phyloP scores from a whole-genome alignment of 2,113 vertebrate genomes.

The Cromileptes altivelis region DNA sequence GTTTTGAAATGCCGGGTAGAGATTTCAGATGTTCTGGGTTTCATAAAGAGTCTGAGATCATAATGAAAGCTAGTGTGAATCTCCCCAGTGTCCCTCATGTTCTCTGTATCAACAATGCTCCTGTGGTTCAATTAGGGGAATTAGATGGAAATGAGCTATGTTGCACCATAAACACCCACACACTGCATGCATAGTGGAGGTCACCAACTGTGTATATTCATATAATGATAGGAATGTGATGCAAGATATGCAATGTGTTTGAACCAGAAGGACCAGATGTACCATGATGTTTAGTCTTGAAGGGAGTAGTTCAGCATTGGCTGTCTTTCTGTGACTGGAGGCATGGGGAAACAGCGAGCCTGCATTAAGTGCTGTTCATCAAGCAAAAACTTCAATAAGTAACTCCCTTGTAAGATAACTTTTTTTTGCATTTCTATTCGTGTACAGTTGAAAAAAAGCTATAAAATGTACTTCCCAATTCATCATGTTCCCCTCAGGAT shows the following conservation, averaged over 20 bases:
- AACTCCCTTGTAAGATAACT: too few species aligned
- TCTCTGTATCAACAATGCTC: conserved; percentile 21
- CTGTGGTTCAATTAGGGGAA: conserved; percentile 65
- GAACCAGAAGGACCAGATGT: background rate
- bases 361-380: background rate
- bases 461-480: background rate
- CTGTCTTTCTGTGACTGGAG: background rate
- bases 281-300: background rate
- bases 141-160: conserved; percentile 36
- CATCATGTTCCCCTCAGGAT: background rate
- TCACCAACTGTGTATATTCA: background rate
- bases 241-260: background rate
- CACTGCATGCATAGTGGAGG: background rate
- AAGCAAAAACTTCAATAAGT: background rate
- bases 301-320: background rate
- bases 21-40: background rate
- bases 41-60: background rate
- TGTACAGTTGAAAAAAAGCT: background rate
- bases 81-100: conserved; percentile 12
- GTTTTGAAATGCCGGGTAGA: background rate
- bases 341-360: background rate
- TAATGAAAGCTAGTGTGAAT: conserved; percentile 8
- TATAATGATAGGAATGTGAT: background rate
- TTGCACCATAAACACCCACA: conserved; percentile 25
- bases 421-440: background rate